Percentiles rank a stretch among this genome's conserved stretches.
These are phyloP conservation scores for Macroglossus sobrinus DNA, from an alignment of 2,113 vertebrate species.

Conservation along the genomic window DNA sequence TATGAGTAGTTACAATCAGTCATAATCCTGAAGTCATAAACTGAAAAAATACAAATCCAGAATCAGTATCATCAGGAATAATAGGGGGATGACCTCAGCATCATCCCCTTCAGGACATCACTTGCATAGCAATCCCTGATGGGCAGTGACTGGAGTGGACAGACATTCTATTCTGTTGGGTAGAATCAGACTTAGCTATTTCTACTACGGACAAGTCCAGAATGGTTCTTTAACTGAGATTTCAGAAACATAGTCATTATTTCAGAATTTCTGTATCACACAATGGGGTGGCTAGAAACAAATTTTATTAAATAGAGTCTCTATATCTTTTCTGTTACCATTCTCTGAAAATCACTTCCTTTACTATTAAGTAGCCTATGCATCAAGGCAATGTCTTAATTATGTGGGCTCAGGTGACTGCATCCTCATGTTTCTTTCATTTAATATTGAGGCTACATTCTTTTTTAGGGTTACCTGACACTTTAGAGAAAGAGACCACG, in stretches of 20 bases:
- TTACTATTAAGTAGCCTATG: background rate
- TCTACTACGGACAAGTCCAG: background rate
- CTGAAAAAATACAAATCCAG: background rate
- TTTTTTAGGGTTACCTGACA: background rate
- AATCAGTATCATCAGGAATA: background rate
- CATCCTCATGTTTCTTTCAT: background rate
- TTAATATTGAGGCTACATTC: background rate
- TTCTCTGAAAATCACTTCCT: background rate
- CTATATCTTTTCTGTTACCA: background rate
- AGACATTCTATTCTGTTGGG: background rate
- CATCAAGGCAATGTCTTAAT: background rate
- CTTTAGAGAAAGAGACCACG: background rate
- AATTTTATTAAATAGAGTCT: background rate
- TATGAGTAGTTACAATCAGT: background rate
- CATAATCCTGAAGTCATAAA: background rate
- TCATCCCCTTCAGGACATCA: background rate
- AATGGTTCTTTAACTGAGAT: background rate
- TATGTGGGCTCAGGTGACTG: background rate
- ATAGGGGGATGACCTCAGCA: background rate
- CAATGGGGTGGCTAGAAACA: background rate
- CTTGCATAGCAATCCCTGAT: too few species aligned
- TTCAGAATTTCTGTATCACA: slow-evolving; percentile 11
- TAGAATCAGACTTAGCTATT: background rate
- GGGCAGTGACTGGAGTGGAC: too few species aligned
- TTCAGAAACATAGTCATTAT: background rate